These are phyloP conservation scores for Dryas iulia DNA, from an alignment of 1,140 invertebrate species.

Conservation along the genomic window DNA sequence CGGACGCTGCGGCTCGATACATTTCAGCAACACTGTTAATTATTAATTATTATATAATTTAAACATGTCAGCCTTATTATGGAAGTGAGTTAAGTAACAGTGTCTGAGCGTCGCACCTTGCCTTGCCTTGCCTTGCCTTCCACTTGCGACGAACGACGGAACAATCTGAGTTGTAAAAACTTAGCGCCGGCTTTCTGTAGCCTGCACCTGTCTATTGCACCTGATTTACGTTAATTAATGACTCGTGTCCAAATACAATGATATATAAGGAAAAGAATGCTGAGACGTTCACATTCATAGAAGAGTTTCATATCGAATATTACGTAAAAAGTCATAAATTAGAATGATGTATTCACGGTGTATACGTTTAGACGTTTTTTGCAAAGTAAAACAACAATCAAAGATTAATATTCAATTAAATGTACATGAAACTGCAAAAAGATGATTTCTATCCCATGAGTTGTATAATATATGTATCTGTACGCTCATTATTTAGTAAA, in stretches of 20 bases:
- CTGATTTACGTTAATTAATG: background rate
- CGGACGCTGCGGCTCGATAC: background rate
- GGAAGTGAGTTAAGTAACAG: background rate
- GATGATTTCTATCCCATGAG: background rate
- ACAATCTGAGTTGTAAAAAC: background rate
- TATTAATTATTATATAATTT: slow-evolving; percentile 1
- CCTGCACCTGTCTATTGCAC: background rate
- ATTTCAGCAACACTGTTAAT: background rate
- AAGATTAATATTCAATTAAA: background rate
- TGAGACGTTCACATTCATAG: background rate
- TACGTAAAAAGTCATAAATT: background rate
- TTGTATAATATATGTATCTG: background rate
- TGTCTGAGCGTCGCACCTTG: background rate
- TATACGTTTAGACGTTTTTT: background rate
- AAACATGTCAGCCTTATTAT: background rate
- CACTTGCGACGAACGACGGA: background rate
- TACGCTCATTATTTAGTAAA: slow-evolving; percentile 14
- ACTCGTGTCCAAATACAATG: background rate
- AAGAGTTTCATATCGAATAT: background rate
- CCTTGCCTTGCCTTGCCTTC: background rate
- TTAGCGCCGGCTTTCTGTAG: background rate
- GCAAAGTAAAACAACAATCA: background rate
- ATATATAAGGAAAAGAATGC: background rate
- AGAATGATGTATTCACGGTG: background rate
- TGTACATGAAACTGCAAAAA: background rate